Evolutionary conservation across 2,888 invertebrate genomes (phyloP).

Genomic region (Lasiommata megera): DNA sequence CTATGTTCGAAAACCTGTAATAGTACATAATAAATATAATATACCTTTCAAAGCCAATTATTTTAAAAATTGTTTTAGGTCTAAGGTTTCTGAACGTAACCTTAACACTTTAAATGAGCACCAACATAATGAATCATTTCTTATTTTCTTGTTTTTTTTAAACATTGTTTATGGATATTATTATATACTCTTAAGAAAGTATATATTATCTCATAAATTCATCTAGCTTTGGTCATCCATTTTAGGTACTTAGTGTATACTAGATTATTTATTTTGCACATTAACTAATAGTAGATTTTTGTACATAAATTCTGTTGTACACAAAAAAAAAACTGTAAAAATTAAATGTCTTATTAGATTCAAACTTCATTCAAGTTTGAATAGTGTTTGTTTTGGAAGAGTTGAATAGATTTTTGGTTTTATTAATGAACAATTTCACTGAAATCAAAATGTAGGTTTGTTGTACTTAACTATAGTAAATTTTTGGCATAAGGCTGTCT

Average conservation of each 20-base stretch:
- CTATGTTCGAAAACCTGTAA: slow-evolving; percentile 77
- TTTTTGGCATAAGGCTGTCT: no score
- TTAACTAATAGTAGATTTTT: neutral
- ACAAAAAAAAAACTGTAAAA: neutral
- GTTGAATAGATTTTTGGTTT: no score
- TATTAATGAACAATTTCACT: no score
- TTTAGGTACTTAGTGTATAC: neutral
- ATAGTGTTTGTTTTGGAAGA: no score
- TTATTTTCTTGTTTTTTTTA: slow-evolving; percentile 10
- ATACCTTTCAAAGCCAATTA: slow-evolving; percentile 32
- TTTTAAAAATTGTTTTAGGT: slow-evolving; percentile 38
- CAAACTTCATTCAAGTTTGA: no score
- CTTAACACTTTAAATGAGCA: slow-evolving; percentile 44
- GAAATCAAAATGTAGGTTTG: no score
- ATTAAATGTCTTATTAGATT: no score
- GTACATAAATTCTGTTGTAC: neutral
- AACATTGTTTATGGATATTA: slow-evolving; percentile 23
- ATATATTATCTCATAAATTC: neutral
- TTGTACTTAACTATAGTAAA: no score
- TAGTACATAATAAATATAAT: slow-evolving; percentile 10
- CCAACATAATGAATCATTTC: slow-evolving; percentile 17
- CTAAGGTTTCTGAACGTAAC: slow-evolving; percentile 79
- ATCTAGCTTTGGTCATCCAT: neutral
- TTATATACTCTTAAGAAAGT: neutral
- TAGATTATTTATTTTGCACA: neutral